Evolutionary conservation across 1,140 invertebrate species (phyloP), one percentile per base, ranked within the genome.

Genomic region (Drosophila littoralis): DNA sequence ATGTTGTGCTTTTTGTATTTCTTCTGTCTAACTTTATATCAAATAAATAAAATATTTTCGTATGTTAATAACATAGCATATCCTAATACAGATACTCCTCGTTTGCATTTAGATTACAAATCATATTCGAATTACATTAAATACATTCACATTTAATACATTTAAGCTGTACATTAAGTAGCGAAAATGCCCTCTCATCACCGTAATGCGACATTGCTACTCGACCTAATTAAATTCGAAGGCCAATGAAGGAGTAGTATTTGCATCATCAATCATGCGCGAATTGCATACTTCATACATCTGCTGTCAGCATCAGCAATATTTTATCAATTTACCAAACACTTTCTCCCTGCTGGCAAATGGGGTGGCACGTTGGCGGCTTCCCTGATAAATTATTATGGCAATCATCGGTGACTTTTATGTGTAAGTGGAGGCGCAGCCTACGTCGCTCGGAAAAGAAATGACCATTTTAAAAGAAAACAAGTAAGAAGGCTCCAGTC

Each of bases 331-430:
- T 81, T 86, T 86, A 81, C 52, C 54, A 68, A 82, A 77, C 77
- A 84, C 70, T 78, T 63, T 60, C 60, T 64, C 71, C 50, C 60
- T 45, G 35, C 40, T 48, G 52, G 43, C 58, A 58, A 22, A 10
- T 9, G 9, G 43, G 43, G 15, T 9, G 33, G 7, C 48, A 22
- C 28, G 15, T 15, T 7, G 13, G 33, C 58, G 46, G 51, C 66
- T 54, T 42, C 22, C 57, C 40, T 69, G 72, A 83, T 89, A 82
- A 88, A 88, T 88, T 88, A 89, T 88, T 79, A 80, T 80, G 79
- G 76, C 84, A 89, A 88, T 88, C 79, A 88, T 88, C 73, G 80
- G 80, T 83, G 84, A 89, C 79, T 89, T 88, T 88, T 77, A 88
- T 89, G 71, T 83, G 71, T 76, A 68, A 74, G 65, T 74, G 50